These are phyloP conservation scores for Notiomystis cincta DNA, from an alignment of 2,113 vertebrate genomes.

Conservation along the genomic window DNA sequence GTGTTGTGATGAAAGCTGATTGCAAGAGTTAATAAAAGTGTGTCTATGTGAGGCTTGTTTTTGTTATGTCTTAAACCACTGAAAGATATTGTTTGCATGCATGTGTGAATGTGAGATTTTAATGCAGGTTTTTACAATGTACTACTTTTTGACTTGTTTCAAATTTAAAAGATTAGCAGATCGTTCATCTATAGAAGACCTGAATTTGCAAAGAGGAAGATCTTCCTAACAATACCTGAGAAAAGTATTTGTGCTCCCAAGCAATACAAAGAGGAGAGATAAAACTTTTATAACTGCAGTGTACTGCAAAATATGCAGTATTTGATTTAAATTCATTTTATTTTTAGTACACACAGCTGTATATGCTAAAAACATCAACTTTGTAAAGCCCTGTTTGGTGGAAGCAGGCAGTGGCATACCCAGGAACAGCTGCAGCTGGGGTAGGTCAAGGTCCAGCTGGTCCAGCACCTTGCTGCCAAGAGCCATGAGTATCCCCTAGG, in stretches of 20 bases:
- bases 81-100: not conserved
- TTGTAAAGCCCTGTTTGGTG: not conserved
- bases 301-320: not conserved
- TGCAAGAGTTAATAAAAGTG: fast-evolving
- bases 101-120: not conserved
- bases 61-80: not conserved
- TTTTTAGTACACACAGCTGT: not conserved
- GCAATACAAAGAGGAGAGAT: not conserved
- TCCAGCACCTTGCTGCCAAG: not conserved
- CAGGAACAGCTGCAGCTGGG: not conserved
- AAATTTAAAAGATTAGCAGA: not conserved
- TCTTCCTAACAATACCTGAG: not conserved
- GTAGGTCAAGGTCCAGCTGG: not conserved
- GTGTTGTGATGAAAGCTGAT: not conserved
- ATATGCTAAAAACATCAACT: not conserved
- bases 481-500: not conserved
- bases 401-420: not conserved
- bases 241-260: not conserved
- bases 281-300: not conserved
- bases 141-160: not conserved
- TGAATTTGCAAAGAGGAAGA: not conserved
- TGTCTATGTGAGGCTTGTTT: too few species aligned
- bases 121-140: not conserved
- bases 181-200: not conserved
- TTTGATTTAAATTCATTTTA: not conserved